These are phyloP conservation scores for Adelphocoris suturalis DNA, from an alignment of 2,888 invertebrate species.

Conservation along the genomic window DNA sequence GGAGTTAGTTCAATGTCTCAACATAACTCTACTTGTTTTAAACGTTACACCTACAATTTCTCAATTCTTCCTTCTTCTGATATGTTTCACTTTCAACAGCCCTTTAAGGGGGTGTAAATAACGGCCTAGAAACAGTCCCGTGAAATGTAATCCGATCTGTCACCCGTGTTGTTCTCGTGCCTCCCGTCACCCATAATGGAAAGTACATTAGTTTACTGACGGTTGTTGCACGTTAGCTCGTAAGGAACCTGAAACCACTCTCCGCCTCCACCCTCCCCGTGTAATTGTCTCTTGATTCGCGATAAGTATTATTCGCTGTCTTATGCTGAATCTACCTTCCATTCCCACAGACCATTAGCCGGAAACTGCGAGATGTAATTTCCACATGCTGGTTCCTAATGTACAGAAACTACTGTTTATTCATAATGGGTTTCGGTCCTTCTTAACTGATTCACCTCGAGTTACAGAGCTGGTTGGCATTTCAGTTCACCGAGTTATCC, in stretches of 20 bases:
- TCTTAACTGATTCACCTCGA: neutral
- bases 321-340: conserved; percentile 19
- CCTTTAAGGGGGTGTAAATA: conserved; percentile 9
- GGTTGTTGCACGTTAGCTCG: conserved; percentile 54
- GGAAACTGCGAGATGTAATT: conserved; percentile 48
- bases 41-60: no score
- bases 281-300: conserved; percentile 66
- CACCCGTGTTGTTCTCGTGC: conserved; percentile 57
- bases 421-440: neutral
- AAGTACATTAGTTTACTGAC: conserved; percentile 65
- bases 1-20: no score
- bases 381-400: conserved; percentile 34
- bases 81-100: neutral
- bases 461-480: neutral
- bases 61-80: neutral
- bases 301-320: conserved; percentile 57
- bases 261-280: neutral
- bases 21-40: no score
- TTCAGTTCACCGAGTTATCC: neutral
- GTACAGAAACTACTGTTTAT: conserved; percentile 12
- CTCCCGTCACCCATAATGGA: conserved; percentile 67
- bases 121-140: conserved; percentile 39
- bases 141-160: conserved; percentile 63
- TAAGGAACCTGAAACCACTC: conserved; percentile 68
- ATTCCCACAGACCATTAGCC: conserved; percentile 1